phyloP scores from a whole-genome alignment of 2,797 vertebrate species.

The Tenualosa thibaudeaui region DNA sequence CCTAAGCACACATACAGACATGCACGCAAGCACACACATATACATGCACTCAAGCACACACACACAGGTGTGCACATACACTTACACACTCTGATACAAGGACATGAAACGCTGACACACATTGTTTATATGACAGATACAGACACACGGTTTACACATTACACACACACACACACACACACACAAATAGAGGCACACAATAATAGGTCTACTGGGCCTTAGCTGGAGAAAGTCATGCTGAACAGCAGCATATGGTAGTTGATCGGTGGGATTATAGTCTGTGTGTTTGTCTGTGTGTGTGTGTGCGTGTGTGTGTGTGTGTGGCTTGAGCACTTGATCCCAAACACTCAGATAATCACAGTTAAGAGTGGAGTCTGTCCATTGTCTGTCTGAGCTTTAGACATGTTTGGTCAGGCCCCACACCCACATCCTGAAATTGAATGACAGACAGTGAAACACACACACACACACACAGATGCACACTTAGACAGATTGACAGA shows the following conservation, averaged over 20 bases:
- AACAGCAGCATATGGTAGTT: background rate
- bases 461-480: background rate
- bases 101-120: no score
- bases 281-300: background rate
- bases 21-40: no score
- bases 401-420: no score
- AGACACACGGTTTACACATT: background rate
- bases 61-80: no score
- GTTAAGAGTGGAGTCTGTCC: background rate
- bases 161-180: background rate
- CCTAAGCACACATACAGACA: no score
- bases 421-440: no score
- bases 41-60: no score
- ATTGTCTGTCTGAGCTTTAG: background rate
- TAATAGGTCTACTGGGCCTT: background rate
- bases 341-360: background rate
- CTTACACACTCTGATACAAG: no score
- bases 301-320: background rate
- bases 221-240: no score
- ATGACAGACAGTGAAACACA: background rate
- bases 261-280: background rate
- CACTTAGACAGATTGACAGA: background rate
- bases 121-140: background rate
- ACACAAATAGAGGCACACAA: background rate
- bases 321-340: background rate